phyloP scores from a whole-genome alignment of 64 coral and sea anemone species.

The Montipora foliosa region DNA sequence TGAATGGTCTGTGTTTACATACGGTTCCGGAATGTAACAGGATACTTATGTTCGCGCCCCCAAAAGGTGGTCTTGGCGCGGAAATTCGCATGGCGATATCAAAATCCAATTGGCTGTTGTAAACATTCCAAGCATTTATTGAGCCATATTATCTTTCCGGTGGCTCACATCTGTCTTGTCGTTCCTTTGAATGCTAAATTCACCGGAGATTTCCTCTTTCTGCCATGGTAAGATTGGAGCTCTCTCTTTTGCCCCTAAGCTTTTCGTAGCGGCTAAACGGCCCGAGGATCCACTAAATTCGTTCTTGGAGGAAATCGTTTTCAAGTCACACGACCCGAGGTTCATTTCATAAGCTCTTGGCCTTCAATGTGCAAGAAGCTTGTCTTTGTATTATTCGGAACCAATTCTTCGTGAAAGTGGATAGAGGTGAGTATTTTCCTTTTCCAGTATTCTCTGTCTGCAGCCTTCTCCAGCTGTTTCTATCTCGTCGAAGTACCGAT shows the following conservation, averaged over 20 bases:
- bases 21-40: background rate
- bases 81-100: constrained; percentile 9
- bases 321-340: background rate
- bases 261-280: background rate
- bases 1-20: no score
- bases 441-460: background rate
- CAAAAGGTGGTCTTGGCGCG: constrained; percentile 18
- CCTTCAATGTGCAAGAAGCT: background rate
- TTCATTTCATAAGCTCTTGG: background rate
- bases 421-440: no score
- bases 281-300: background rate
- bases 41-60: background rate
- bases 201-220: constrained; percentile 16
- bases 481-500: no score
- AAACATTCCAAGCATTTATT: constrained; percentile 59
- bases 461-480: no score
- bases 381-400: background rate
- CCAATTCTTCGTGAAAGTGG: background rate
- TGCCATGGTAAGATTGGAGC: background rate
- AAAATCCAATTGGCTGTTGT: constrained; percentile 44
- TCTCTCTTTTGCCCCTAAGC: background rate
- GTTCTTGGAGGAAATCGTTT: background rate
- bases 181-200: background rate
- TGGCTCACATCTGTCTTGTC: background rate
- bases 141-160: constrained; percentile 61